phyloP scores from a whole-genome alignment of 2,113 vertebrate genomes.

The Okapia johnstoni region DNA sequence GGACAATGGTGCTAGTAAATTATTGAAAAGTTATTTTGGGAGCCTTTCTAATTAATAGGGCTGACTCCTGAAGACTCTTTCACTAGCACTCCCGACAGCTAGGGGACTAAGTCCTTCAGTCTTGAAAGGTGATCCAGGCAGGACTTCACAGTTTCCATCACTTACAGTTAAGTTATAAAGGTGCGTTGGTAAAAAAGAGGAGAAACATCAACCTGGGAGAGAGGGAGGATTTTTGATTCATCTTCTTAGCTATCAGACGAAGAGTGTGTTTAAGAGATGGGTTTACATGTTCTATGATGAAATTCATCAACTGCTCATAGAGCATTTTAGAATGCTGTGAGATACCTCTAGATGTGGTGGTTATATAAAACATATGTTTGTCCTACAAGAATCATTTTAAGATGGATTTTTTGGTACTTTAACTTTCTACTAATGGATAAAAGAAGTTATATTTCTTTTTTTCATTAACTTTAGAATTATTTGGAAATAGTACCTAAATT shows the following conservation, averaged over 20 bases:
- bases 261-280: background rate
- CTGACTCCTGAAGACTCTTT: background rate
- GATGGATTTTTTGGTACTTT: background rate
- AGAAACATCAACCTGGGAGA: background rate
- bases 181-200: background rate
- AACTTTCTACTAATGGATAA: background rate
- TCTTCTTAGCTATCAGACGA: background rate
- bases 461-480: background rate
- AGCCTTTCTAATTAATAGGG: background rate
- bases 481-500: background rate
- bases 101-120: background rate
- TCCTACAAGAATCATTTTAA: background rate
- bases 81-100: background rate
- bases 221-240: background rate
- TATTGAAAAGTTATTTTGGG: background rate
- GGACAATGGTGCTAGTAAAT: background rate
- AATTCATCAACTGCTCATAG: background rate
- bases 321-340: background rate
- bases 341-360: too few species aligned
- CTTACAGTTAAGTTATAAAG: background rate
- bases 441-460: background rate
- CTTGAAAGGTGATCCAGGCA: background rate
- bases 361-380: background rate
- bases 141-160: background rate
- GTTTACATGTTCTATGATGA: background rate